Base-by-base conservation (phyloP, 2,888 invertebrate genomes). In the Drosophila atripex region DNA sequence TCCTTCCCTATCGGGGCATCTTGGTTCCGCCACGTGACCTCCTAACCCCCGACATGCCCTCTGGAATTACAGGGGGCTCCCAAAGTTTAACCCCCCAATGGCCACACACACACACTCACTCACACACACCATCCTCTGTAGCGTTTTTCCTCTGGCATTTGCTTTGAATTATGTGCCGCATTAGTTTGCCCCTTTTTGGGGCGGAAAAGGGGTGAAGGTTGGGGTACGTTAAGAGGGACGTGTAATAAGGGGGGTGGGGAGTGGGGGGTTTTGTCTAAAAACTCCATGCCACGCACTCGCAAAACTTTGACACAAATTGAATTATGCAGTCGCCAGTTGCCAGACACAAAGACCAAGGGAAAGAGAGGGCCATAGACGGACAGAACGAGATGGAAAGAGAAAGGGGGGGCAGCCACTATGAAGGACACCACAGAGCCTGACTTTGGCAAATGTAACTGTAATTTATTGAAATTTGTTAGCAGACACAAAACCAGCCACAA, bases 381-480 rank as follows among this genome's bases (percentile, higher is more conserved):
- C 2, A 12, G 21, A 23, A 12, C 12, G n/a, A 43, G 32, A 5
- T 12, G 5, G 23, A 18, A 23, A 25, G 35, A 11, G 16, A 28
- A 14, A 25, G 23, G 16, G 32, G 47, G 64, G 30, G 16, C 14
- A 8, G 12, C 12, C 32, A 25, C 56, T 57, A 49, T n/a, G 46
- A 68, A 54, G 68, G 68, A 46, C 70, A 49, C 68, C 70, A 43
- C 68, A 60, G 75, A 66, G 39, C 35, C 68, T 76, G 83, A 80
- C 80, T 82, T 76, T 79, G 82, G 71, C 71, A 80, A 85, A 83
- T 83, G 83, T 82, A 85, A 80, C 80, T 82, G 82, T 82, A 83
- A 84, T 85, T 83, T 85, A 85, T 83, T 85, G 85, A 85, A 83
- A 84, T 85, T 85, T 83, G 85, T 85, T 79, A 79, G 69, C 76